These are phyloP conservation scores for Onthophagus sagittarius DNA, from an alignment of 2,888 invertebrate genomes.

Conservation along the genomic window DNA sequence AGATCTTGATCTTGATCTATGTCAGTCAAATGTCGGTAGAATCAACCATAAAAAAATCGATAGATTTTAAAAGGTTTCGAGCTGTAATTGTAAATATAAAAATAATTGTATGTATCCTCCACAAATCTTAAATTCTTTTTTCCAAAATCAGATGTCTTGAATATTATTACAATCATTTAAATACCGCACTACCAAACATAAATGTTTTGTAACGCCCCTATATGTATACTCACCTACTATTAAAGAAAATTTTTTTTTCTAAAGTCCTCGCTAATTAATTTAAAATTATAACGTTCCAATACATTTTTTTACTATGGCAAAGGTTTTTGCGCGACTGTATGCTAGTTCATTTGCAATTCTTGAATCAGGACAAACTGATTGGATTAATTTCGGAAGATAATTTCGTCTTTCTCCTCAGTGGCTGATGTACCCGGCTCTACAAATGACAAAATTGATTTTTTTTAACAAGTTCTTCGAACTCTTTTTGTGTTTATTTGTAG, in stretches of 20 bases:
- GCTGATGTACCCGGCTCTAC: not conserved
- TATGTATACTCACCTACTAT: constrained; percentile 6
- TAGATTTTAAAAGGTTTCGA: too few species aligned
- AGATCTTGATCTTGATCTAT: too few species aligned
- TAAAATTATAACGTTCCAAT: not conserved
- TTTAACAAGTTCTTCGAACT: too few species aligned
- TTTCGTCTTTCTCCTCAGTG: not conserved
- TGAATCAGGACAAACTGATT: too few species aligned
- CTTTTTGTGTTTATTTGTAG: too few species aligned
- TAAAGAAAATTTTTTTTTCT: constrained; percentile 5
- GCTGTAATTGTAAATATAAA: too few species aligned
- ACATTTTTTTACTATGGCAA: not conserved
- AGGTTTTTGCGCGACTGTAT: constrained; percentile 29
- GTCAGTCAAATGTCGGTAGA: too few species aligned
- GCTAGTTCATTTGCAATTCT: constrained; percentile 28
- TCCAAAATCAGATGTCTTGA: too few species aligned
- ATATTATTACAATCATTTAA: not conserved
- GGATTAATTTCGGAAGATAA: constrained; percentile 29
- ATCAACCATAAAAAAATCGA: too few species aligned
- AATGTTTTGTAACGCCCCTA: not conserved
- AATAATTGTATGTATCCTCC: too few species aligned
- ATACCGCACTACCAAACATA: not conserved
- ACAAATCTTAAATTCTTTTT: too few species aligned
- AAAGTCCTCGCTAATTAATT: not conserved
- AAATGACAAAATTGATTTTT: not conserved